Conservation (phyloP, 2,888 invertebrate species). For the Acanthoscelides obtectus region DNA sequence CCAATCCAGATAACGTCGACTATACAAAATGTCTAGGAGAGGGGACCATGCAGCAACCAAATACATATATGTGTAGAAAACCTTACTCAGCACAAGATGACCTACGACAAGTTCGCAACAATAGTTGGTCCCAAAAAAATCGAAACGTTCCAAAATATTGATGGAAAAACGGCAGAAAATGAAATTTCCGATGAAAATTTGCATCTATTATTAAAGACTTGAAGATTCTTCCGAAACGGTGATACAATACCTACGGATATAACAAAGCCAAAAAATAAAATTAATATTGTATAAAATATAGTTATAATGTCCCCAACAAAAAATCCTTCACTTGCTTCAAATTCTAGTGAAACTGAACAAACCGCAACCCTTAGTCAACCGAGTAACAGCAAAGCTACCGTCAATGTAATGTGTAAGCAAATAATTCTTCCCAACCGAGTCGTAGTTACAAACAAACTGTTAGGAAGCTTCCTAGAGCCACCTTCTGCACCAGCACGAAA, state of each 20-base stretch:
- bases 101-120: not conserved
- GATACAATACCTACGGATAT: not conserved
- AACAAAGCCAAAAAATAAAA: not conserved
- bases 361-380: not conserved
- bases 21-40: constrained; percentile 15
- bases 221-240: not conserved
- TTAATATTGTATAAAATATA: not conserved
- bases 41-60: not conserved
- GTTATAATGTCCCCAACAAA: not conserved
- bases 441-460: not conserved
- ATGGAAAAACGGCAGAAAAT: not conserved
- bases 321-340: not conserved
- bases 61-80: not conserved
- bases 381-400: not conserved
- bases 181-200: not conserved
- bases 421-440: not conserved
- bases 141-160: not conserved
- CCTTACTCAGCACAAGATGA: not conserved
- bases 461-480: not conserved
- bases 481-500: not conserved
- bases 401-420: not conserved
- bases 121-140: not conserved
- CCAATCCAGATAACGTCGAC: constrained; percentile 20
- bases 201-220: not conserved
- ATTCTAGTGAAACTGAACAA: not conserved